phyloP scores from a whole-genome alignment of 2,113 vertebrate species.

The Eidolon helvum region DNA sequence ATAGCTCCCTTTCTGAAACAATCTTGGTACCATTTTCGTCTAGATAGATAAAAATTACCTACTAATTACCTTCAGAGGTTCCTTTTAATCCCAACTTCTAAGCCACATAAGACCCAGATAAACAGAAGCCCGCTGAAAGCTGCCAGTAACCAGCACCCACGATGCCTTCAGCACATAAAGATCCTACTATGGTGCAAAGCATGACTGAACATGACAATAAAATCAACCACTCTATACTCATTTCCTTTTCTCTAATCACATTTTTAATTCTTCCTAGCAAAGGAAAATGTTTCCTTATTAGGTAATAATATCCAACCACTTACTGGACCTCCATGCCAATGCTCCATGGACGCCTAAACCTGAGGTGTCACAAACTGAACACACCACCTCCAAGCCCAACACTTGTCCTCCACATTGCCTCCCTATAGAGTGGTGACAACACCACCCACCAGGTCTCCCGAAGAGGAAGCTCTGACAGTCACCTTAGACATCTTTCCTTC shows the following conservation, averaged over 20 bases:
- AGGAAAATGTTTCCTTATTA: background rate
- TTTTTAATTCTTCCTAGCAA: background rate
- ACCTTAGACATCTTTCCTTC: background rate
- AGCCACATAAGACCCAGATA: background rate
- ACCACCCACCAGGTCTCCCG: background rate
- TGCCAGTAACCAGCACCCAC: background rate
- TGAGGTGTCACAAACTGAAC: background rate
- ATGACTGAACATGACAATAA: background rate
- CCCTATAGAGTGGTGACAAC: background rate
- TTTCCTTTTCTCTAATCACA: background rate
- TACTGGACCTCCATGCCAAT: background rate
- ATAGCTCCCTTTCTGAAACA: background rate
- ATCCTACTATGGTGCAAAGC: background rate
- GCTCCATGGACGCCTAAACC: background rate
- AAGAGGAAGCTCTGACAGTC: background rate
- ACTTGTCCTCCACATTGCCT: background rate
- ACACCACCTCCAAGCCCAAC: background rate
- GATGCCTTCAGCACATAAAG: background rate
- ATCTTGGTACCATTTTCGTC: background rate
- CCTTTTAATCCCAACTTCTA: background rate
- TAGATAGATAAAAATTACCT: conserved; percentile 8
- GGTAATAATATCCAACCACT: background rate
- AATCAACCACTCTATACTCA: background rate
- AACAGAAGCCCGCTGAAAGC: background rate
- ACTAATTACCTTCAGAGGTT: background rate